A percentile compares a stretch with the other conserved stretches of the same genome.
These are phyloP conservation scores for Agrilus cyanescens DNA, from an alignment of 2,888 invertebrate species.

Conservation along the genomic window DNA sequence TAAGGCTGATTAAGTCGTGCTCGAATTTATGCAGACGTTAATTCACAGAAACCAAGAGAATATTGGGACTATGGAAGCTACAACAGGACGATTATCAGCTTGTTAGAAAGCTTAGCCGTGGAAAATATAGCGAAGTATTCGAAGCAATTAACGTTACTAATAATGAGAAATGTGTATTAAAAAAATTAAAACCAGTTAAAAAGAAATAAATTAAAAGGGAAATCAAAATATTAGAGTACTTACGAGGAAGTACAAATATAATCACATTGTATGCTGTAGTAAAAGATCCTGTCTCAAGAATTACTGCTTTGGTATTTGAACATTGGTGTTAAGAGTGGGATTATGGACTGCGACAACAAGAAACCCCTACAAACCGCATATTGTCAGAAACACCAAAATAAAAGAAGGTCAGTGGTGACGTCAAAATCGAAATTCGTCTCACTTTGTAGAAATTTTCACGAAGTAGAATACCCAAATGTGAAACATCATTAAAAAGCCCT, in stretches of 20 bases:
- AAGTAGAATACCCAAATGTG: no score
- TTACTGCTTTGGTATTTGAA: conserved; percentile 98
- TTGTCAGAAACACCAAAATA: no score
- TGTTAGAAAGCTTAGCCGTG: conserved; percentile 94
- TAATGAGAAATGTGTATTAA: conserved; percentile 99
- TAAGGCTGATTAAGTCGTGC: conserved; percentile 92
- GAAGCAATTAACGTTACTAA: conserved; percentile 97
- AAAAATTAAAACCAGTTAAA: conserved; percentile 99
- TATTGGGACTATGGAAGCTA: conserved; percentile 99
- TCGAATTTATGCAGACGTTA: conserved; percentile 97
- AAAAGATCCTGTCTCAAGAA: conserved; percentile 97
- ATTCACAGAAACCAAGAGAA: conserved; percentile 95
- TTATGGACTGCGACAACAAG: conserved; percentile 98
- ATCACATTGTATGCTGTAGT: conserved; percentile 97
- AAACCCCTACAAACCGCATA: conserved; percentile 98
- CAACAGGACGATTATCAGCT: conserved; percentile 99
- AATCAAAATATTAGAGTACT: conserved; percentile 99
- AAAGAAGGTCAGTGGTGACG: no score
- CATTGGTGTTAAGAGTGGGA: conserved; percentile 99
- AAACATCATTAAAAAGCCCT: no score
- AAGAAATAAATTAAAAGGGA: conserved; percentile 99
- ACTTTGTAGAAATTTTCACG: no score
- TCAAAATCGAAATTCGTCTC: no score
- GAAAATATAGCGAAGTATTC: conserved; percentile 99
- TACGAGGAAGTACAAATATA: conserved; percentile 98